Conservation (phyloP, 2,888 invertebrate species). For the Ornithoptera priamus region DNA sequence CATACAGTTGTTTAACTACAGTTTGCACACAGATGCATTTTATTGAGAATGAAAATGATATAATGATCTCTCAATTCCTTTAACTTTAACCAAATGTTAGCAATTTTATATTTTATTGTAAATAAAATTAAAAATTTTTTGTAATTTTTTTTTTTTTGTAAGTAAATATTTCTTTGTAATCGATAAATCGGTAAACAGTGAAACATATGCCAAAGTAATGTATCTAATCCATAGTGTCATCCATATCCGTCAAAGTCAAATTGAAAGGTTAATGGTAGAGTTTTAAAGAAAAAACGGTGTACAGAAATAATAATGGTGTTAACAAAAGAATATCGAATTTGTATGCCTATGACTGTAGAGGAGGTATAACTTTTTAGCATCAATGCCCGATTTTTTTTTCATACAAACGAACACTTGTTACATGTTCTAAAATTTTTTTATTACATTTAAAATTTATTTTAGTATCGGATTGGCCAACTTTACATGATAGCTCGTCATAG, state of each 20-base stretch:
- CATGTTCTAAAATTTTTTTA: constrained; percentile 7
- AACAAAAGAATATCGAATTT: constrained; percentile 93
- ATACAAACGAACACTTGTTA: not conserved
- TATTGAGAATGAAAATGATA: no score
- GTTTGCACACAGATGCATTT: no score
- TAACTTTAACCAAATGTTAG: no score
- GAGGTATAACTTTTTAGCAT: constrained; percentile 82
- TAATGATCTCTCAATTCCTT: no score
- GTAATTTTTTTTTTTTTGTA: no score
- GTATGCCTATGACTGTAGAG: constrained; percentile 95
- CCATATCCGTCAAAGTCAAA: not conserved
- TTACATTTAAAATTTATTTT: constrained; percentile 45
- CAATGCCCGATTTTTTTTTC: not conserved
- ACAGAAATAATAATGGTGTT: constrained; percentile 83
- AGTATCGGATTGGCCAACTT: constrained; percentile 95
- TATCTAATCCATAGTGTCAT: not conserved
- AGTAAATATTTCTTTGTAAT: no score
- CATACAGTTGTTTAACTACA: no score
- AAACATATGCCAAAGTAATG: not conserved
- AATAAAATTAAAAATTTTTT: no score
- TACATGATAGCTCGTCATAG: constrained; percentile 98
- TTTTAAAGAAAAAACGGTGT: not conserved
- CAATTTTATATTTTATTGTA: no score
- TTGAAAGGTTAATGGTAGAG: not conserved
- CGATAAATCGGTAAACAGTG: no score